A percentile compares a stretch with the other conserved stretches of the same genome.
These are phyloP conservation scores for Colius striatus DNA, from an alignment of 2,113 vertebrate species.

Conservation along the genomic window DNA sequence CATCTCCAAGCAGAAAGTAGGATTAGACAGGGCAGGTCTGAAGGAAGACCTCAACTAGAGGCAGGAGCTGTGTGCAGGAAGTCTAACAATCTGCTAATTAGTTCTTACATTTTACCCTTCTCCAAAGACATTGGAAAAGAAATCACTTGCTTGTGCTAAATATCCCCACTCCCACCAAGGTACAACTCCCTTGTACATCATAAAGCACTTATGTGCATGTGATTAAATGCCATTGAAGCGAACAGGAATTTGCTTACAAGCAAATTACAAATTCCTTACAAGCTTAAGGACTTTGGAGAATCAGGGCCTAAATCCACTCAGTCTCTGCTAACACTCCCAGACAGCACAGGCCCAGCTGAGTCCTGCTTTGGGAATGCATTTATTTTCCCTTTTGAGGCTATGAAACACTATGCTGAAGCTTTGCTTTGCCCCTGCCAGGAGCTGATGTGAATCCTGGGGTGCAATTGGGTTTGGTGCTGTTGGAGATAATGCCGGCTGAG, in stretches of 20 bases:
- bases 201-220: background rate
- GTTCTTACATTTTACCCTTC: background rate
- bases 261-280: constrained; percentile 63
- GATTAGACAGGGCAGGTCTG: background rate
- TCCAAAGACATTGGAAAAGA: background rate
- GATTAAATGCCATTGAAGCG: constrained; percentile 36
- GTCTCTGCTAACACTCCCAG: background rate
- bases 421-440: background rate
- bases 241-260: constrained; percentile 55
- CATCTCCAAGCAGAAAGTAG: background rate
- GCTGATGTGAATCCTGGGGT: background rate
- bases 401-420: background rate
- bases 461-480: background rate
- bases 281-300: constrained; percentile 59
- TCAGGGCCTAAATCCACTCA: constrained; percentile 40
- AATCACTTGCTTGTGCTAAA: background rate
- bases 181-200: background rate
- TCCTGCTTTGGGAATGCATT: constrained; percentile 28
- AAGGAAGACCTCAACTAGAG: background rate
- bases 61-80: background rate
- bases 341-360: background rate
- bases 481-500: background rate
- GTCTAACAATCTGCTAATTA: background rate
- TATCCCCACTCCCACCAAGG: background rate
- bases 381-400: constrained; percentile 38